These are phyloP conservation scores for Mesembrinibis cayennensis DNA, from an alignment of 2,113 vertebrate genomes.

Conservation along the genomic window DNA sequence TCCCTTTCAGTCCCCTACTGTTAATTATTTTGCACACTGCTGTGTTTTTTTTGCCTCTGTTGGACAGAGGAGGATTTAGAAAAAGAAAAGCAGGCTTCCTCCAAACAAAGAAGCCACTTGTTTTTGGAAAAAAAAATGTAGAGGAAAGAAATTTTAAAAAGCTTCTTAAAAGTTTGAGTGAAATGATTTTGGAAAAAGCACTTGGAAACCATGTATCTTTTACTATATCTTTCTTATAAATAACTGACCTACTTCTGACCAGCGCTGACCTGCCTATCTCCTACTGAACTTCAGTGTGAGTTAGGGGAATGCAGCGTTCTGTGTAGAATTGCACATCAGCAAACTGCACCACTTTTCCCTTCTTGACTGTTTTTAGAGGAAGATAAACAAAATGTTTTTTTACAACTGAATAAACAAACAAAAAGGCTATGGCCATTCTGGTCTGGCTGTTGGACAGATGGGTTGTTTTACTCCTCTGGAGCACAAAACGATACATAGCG, in stretches of 20 bases:
- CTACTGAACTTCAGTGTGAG: background rate
- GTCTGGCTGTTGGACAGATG: background rate
- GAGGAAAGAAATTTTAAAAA: background rate
- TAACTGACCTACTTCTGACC: background rate
- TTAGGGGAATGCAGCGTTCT: background rate
- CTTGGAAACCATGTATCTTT: background rate
- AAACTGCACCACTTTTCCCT: background rate
- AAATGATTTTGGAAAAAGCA: background rate
- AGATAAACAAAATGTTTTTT: background rate
- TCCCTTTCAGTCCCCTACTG: background rate
- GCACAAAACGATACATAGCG: background rate
- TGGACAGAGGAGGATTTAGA: background rate
- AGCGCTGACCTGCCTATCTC: background rate
- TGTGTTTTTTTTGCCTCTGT: background rate
- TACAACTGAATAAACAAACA: background rate
- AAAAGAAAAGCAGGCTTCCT: background rate
- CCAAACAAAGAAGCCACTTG: background rate
- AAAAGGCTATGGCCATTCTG: background rate
- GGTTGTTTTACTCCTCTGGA: background rate
- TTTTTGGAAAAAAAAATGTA: background rate
- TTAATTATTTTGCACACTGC: background rate
- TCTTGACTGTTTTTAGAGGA: background rate
- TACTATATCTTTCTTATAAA: background rate
- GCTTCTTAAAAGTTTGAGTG: background rate
- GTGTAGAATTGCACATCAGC: background rate